Evolutionary conservation across 2,888 invertebrate genomes (phyloP).

Genomic region (Apamea epomidion): DNA sequence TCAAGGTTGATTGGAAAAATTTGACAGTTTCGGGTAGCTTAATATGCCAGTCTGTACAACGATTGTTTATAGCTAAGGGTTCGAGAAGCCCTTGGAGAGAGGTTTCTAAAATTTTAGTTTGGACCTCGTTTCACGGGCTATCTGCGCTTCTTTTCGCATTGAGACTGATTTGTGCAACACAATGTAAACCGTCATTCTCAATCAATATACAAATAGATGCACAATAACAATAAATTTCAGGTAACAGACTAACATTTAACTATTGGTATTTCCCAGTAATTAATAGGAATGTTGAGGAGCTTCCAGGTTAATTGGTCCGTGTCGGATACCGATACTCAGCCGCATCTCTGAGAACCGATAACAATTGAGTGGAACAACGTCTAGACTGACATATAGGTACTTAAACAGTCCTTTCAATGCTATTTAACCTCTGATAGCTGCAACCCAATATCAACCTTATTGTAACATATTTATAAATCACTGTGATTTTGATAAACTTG

Average conservation of each 20-base stretch:
- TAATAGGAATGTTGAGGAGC: constrained; percentile 1
- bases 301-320: not conserved
- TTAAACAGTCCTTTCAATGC: not conserved
- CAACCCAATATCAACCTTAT: not conserved
- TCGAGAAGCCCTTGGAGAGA: too few species aligned
- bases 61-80: too few species aligned
- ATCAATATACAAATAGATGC: not conserved
- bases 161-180: not conserved
- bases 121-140: too few species aligned
- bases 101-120: too few species aligned
- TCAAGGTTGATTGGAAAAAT: too few species aligned
- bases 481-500: not conserved
- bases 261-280: not conserved
- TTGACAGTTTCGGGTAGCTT: too few species aligned
- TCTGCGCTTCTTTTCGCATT: not conserved
- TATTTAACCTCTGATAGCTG: not conserved
- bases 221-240: not conserved
- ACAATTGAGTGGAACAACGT: not conserved
- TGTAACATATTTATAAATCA: not conserved
- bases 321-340: not conserved
- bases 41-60: too few species aligned
- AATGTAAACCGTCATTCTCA: not conserved
- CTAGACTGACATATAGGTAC: not conserved
- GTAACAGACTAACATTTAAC: not conserved
- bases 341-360: constrained; percentile 8